Conservation (phyloP, 2,113 vertebrate genomes). For the Sinocyclocheilus anshuiensis region DNA sequence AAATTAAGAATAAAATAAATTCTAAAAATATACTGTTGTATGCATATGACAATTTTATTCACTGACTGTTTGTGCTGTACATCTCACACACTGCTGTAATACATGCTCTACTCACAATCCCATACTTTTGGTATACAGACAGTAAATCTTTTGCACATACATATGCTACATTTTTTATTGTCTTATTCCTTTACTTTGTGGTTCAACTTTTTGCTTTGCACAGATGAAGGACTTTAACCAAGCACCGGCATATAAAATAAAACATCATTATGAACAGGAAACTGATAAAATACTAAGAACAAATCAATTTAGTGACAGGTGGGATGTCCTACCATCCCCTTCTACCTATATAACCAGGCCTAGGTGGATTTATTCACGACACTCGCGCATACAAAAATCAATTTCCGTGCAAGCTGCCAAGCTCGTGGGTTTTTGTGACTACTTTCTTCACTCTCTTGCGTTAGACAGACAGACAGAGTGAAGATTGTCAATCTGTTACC, state of each 20-base stretch:
- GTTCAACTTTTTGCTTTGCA: neutral
- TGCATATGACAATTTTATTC: no score
- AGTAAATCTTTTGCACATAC: neutral
- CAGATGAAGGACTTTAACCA: neutral
- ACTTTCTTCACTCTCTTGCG: conserved; percentile 37
- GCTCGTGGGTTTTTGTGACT: conserved; percentile 19
- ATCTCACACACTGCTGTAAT: no score
- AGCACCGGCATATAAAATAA: neutral
- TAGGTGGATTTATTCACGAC: conserved; percentile 43
- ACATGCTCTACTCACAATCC: no score
- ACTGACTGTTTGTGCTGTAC: no score
- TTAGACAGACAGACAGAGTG: conserved; percentile 27
- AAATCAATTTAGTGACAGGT: neutral
- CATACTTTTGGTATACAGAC: neutral
- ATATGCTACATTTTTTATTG: neutral
- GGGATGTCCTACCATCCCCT: neutral
- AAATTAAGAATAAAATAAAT: no score
- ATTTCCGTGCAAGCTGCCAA: conserved; percentile 48
- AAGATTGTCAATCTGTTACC: conserved; percentile 45
- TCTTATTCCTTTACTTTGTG: neutral
- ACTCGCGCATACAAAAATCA: conserved; percentile 42
- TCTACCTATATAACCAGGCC: neutral
- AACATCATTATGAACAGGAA: conserved; percentile 5
- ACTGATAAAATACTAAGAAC: conserved; percentile 10
- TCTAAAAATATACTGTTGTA: neutral